phyloP scores from a whole-genome alignment of 2,113 vertebrate genomes.

The Chaetorhynchus papuensis region DNA sequence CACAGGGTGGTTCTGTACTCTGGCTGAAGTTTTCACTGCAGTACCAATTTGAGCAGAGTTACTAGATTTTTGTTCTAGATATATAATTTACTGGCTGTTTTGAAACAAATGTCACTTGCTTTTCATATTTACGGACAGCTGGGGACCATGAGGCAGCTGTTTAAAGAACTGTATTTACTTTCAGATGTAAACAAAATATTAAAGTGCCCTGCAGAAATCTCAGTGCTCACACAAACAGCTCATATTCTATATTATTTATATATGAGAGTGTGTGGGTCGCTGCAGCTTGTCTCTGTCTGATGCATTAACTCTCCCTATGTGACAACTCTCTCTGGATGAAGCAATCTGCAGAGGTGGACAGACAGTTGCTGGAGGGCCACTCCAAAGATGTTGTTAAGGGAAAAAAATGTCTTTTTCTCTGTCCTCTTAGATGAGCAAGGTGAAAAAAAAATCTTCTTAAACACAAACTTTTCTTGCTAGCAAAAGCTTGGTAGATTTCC shows the following conservation, averaged over 20 bases:
- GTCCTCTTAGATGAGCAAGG: neutral
- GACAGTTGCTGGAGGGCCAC: neutral
- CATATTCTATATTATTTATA: slow-evolving; percentile 8
- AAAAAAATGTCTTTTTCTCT: neutral
- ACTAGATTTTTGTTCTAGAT: neutral
- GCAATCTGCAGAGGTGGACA: neutral
- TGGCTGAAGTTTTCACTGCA: neutral
- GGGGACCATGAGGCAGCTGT: slow-evolving; percentile 9
- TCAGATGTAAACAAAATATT: slow-evolving; percentile 42
- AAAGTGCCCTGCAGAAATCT: slow-evolving; percentile 30
- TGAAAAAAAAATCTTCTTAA: neutral
- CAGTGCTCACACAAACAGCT: slow-evolving; percentile 6
- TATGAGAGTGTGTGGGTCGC: neutral
- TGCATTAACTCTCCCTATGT: neutral
- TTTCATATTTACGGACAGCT: neutral
- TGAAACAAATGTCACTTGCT: neutral
- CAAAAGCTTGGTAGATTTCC: neutral
- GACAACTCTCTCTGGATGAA: neutral
- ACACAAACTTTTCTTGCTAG: neutral
- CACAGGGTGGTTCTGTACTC: accelerated
- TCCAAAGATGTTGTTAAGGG: neutral
- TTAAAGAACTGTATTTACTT: slow-evolving; percentile 41
- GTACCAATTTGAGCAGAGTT: neutral
- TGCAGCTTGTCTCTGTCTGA: neutral
- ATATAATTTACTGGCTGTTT: neutral